A percentile compares a stretch with the other conserved stretches of the same genome.
These are phyloP conservation scores for Plutomurus gul DNA, from an alignment of 1,140 invertebrate genomes.

Conservation along the genomic window DNA sequence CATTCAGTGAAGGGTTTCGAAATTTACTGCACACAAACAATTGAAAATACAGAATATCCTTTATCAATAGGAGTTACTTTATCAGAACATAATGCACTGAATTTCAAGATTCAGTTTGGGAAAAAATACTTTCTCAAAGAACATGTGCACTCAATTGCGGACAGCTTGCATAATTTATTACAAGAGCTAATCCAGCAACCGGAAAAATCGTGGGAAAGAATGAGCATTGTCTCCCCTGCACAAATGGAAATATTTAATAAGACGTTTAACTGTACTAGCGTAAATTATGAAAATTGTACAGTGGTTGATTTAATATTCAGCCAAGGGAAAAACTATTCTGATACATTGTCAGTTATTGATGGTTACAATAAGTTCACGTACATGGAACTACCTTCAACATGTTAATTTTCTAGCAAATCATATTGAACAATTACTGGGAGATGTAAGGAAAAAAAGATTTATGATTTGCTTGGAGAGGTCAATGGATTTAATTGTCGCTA, in stretches of 20 bases:
- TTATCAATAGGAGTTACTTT: background rate
- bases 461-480: background rate
- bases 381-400: background rate
- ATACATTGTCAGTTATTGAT: no score
- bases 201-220: background rate
- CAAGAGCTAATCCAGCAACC: background rate
- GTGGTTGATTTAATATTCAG: no score
- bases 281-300: background rate
- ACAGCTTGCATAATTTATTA: background rate
- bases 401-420: background rate
- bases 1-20: background rate
- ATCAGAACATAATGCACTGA: background rate
- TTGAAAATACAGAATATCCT: background rate
- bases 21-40: background rate
- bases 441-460: background rate
- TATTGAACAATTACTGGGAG: background rate
- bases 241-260: background rate
- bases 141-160: background rate
- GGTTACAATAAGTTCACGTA: background rate
- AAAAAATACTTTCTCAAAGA: background rate
- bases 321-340: no score
- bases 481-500: background rate
- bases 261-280: background rate
- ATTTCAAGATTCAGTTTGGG: background rate
- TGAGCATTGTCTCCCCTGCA: background rate